These are phyloP conservation scores for Propithecus deckenii DNA, from an alignment of 2,797 vertebrate genomes.

Conservation along the genomic window DNA sequence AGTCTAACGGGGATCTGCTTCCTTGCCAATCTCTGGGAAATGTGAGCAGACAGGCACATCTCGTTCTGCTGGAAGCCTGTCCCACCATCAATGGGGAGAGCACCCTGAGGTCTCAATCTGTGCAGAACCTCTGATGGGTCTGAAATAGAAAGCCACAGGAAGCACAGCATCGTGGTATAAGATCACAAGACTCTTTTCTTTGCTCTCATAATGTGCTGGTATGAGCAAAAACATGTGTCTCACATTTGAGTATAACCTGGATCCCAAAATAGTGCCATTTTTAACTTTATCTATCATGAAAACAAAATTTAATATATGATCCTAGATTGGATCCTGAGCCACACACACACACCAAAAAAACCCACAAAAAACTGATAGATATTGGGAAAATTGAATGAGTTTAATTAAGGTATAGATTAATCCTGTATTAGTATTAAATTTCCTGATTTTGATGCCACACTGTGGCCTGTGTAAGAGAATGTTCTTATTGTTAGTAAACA, in stretches of 20 bases:
- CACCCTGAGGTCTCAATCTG: neutral
- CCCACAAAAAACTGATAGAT: neutral
- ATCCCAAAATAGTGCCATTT: neutral
- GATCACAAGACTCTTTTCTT: neutral
- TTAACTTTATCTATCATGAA: neutral
- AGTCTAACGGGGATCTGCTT: neutral
- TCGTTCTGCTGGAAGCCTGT: neutral
- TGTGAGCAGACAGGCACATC: neutral
- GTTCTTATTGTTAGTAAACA: neutral
- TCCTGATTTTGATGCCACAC: neutral
- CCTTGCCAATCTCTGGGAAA: neutral
- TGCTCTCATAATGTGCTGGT: neutral
- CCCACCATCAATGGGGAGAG: neutral
- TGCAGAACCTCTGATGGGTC: neutral
- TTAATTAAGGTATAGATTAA: neutral
- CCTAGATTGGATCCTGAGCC: neutral
- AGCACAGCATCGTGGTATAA: neutral
- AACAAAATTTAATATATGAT: neutral
- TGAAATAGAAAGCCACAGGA: neutral
- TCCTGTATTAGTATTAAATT: neutral
- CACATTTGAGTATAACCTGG: neutral
- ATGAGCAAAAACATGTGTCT: neutral
- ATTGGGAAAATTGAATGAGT: neutral
- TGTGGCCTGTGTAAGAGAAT: neutral
- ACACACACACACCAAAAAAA: neutral